Evolutionary conservation across 2,113 vertebrate genomes (phyloP), one percentile per base, ranked within the genome.

Genomic region (Syngnathoides biaculeatus): DNA sequence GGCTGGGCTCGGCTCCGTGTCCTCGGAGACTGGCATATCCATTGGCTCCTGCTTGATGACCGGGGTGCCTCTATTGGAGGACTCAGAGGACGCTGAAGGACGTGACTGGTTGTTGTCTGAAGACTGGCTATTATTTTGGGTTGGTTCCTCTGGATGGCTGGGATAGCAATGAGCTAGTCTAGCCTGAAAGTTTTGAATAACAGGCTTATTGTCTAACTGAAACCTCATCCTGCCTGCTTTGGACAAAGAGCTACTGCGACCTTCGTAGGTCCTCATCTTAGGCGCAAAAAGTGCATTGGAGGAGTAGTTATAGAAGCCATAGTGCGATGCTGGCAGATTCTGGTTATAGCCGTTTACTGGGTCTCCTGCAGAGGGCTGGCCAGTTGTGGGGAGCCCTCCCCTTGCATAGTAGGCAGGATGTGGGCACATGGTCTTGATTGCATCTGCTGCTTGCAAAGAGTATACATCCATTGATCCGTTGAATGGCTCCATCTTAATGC

Each of bases 351-450:
- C 94, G 1, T 98, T 98, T 78, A 98, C 78, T 39, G 86, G 78
- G 76, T 89, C 87, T 15, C 83, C 86, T 74, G 90, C 82, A 48
- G 95, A 92, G 91, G 94, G 87, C 90, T 95, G 95, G 90, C 92
- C 88, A 74, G 81, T 86, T 74, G 82, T 77, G 92, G 94, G 89
- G 77, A 95, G 93, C 89, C 90, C 89, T 84, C 94, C 94, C 90
- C 94, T 95, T 94, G 95, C 95, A 94, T 96, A 98, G 94, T 94
- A 96, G 84, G 94, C 93, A 86, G 96, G 93, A 80, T 93, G 95
- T 67, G 94, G 92, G 83, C 95, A 98, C 74, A 94, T 93, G 79
- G 91, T 94, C 89, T 90, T 94, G 89, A 96, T 96, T 0, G 94
- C 92, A 87, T 97, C 95, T 0, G 94, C 92, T 85, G 94, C 91